Evolutionary conservation across 2,113 vertebrate genomes (phyloP).

Genomic region (Pteruthius melanotis): DNA sequence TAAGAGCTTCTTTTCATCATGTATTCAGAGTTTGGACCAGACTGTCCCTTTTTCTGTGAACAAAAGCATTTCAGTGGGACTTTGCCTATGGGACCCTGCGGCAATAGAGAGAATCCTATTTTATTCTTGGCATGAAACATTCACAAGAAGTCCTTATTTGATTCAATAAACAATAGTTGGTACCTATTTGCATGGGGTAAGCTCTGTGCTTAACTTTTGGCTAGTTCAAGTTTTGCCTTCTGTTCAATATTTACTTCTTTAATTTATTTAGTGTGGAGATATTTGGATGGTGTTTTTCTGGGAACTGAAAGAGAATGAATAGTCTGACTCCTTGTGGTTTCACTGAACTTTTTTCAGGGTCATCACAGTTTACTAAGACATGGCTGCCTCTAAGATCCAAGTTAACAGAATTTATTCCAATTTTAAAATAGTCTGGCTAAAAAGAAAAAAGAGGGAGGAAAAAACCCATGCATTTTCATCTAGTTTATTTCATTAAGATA

Average conservation of each 20-base stretch:
- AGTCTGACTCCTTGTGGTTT: slow-evolving; percentile 33
- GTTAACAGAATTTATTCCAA: neutral
- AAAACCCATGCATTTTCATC: neutral
- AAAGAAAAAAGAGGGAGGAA: neutral
- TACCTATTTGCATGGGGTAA: neutral
- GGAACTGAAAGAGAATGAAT: neutral
- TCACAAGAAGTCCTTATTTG: neutral
- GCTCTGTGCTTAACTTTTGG: neutral
- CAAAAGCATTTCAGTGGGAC: slow-evolving; percentile 9
- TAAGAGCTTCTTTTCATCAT: neutral
- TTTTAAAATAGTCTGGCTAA: neutral
- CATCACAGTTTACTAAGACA: neutral
- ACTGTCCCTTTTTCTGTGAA: slow-evolving; percentile 1
- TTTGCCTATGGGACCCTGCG: slow-evolving; percentile 10
- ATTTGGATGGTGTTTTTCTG: neutral
- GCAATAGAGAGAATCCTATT: slow-evolving; percentile 16
- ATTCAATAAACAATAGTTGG: slow-evolving; percentile 33
- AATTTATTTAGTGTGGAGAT: neutral
- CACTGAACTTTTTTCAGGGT: slow-evolving; percentile 4
- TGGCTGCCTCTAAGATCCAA: neutral
- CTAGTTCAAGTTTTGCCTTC: neutral
- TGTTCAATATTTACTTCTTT: slow-evolving; percentile 15
- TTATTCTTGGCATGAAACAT: slow-evolving; percentile 21
- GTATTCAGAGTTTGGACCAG: slow-evolving; percentile 5
- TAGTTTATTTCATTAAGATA: neutral